Evolutionary conservation across 2,113 vertebrate genomes (phyloP).

Genomic region (Pygoscelis adeliae): DNA sequence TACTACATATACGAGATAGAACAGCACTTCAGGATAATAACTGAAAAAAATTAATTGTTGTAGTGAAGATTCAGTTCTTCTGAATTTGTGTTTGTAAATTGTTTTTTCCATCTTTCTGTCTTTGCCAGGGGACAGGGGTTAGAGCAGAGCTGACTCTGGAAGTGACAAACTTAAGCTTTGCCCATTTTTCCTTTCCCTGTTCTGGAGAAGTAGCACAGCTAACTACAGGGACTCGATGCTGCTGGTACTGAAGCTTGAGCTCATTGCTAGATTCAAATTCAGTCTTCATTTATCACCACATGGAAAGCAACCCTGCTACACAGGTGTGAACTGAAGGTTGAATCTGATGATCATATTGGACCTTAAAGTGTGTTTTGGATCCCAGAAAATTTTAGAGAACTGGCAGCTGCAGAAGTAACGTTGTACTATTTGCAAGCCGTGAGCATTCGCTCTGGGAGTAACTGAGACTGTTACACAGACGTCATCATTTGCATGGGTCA

Average conservation of each 20-base stretch:
- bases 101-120: neutral
- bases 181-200: neutral
- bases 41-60: neutral
- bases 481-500: neutral
- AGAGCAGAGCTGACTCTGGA: slow-evolving; percentile 29
- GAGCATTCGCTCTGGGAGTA: neutral
- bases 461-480: neutral
- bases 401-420: neutral
- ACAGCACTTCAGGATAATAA: slow-evolving; percentile 11
- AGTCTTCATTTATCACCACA: neutral
- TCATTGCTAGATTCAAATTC: neutral
- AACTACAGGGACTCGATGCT: accelerated
- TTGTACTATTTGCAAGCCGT: neutral
- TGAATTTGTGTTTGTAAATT: neutral
- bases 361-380: neutral
- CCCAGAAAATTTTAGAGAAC: neutral
- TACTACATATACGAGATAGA: neutral
- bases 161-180: neutral
- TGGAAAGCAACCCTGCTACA: neutral
- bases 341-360: neutral
- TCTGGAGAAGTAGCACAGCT: neutral
- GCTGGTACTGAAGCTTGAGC: neutral
- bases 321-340: neutral
- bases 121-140: neutral
- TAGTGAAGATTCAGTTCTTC: neutral